Evolutionary conservation across 2,797 vertebrate genomes (phyloP).

Genomic region (Morus bassanus): DNA sequence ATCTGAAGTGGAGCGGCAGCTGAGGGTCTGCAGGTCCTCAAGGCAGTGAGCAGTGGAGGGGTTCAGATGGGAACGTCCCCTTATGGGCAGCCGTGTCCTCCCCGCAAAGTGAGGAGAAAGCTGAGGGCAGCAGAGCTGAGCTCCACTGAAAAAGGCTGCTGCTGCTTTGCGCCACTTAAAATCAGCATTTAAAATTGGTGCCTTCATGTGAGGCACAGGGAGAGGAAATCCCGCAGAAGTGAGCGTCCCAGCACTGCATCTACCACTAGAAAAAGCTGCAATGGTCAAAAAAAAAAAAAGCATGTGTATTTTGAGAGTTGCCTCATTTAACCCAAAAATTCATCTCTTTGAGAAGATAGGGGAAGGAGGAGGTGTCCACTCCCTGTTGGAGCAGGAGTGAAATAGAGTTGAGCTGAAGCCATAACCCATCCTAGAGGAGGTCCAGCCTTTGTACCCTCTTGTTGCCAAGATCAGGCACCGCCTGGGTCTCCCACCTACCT

Average conservation of each 20-base stretch:
- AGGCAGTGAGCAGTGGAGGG: neutral
- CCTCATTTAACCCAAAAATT: neutral
- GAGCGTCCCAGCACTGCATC: rapidly evolving
- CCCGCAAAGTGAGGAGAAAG: neutral
- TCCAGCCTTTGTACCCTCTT: neutral
- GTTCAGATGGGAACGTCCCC: rapidly evolving
- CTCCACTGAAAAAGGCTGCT: neutral
- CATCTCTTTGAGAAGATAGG: neutral
- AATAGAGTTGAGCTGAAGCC: neutral
- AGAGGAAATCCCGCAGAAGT: neutral
- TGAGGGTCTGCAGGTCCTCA: conserved; percentile 12
- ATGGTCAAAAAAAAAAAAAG: neutral
- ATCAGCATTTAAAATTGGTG: neutral
- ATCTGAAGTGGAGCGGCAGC: conserved; percentile 48
- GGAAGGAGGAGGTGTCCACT: neutral
- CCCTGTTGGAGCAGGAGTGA: neutral
- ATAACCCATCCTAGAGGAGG: neutral
- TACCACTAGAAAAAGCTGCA: neutral
- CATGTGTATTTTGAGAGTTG: neutral
- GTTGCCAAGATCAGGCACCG: neutral
- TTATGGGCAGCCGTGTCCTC: rapidly evolving
- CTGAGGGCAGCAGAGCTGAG: neutral
- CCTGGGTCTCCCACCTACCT: neutral
- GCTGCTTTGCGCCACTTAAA: neutral
- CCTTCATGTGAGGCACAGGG: neutral